phyloP scores from a whole-genome alignment of 53 echinoderm and acorn worm species.

The Luidia sarsii region DNA sequence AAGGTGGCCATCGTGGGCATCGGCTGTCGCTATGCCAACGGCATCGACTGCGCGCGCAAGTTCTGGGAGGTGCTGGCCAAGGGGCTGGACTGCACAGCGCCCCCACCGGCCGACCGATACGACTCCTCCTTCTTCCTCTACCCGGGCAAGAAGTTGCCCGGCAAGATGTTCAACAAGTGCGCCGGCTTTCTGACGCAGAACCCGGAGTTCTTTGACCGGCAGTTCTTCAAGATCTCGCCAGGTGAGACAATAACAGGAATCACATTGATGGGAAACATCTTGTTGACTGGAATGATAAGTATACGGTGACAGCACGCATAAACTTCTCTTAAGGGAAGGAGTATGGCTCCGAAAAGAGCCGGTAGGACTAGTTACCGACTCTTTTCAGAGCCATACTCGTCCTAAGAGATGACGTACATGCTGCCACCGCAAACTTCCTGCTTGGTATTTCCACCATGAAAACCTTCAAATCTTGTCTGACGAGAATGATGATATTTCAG shows the following conservation, averaged over 20 bases:
- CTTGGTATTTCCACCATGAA: too few relatives aligned
- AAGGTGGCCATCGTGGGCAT: conserved; percentile 97
- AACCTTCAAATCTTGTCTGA: too few relatives aligned
- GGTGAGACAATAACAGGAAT: conserved; percentile 50
- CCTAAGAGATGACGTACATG: too few relatives aligned
- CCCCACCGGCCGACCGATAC: conserved; percentile 84
- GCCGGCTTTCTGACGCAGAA: conserved; percentile 80
- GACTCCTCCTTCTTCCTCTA: conserved; percentile 89
- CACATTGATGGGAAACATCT: too few relatives aligned
- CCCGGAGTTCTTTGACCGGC: conserved; percentile 87
- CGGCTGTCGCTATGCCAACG: conserved; percentile 97
- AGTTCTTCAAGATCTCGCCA: conserved; percentile 98
- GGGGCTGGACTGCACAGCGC: conserved; percentile 90
- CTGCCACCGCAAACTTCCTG: too few relatives aligned
- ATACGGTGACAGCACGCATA: too few relatives aligned
- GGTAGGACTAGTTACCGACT: too few relatives aligned
- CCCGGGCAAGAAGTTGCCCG: conserved; percentile 86
- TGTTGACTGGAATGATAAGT: too few relatives aligned
- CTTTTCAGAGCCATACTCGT: too few relatives aligned
- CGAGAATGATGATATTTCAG: too few relatives aligned
- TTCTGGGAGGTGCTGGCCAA: conserved; percentile 97
- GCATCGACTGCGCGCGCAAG: conserved; percentile 74
- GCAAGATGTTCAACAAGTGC: conserved; percentile 96
- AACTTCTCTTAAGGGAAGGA: too few relatives aligned
- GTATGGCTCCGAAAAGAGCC: too few relatives aligned